Percentiles rank a stretch among this genome's conserved stretches.
phyloP scores from a whole-genome alignment of 2,888 invertebrate genomes.

The Stegophylla sp. region DNA sequence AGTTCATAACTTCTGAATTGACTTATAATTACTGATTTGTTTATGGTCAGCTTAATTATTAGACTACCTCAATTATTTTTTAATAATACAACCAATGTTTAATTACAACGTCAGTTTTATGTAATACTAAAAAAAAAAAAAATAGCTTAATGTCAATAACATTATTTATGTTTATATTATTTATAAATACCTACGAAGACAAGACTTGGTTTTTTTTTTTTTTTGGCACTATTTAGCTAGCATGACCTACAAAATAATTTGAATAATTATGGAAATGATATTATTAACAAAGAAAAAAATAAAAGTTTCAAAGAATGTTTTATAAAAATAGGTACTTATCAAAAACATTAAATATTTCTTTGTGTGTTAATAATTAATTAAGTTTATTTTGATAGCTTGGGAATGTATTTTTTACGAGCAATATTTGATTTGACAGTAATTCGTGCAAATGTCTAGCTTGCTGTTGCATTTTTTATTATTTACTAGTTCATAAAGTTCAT shows the following conservation, averaged over 20 bases:
- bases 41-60: not conserved
- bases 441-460: constrained; percentile 1
- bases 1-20: not conserved
- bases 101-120: constrained; percentile 9
- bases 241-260: constrained; percentile 19
- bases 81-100: not conserved
- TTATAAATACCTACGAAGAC: constrained; percentile 27
- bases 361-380: constrained; percentile 28
- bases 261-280: not conserved
- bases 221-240: not conserved
- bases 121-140: constrained; percentile 28
- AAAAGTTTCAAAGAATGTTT: not conserved
- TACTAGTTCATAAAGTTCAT: not conserved
- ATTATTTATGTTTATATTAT: constrained; percentile 29
- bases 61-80: not conserved
- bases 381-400: not conserved
- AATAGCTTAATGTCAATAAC: constrained; percentile 30
- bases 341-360: not conserved
- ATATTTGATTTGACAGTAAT: constrained; percentile 11
- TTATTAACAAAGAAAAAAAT: not conserved
- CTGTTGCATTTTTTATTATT: constrained; percentile 38
- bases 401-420: not conserved
- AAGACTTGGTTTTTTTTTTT: not conserved
- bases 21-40: not conserved
- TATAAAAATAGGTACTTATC: not conserved